phyloP scores from a whole-genome alignment of 2,888 invertebrate species.

The Hedya salicella region DNA sequence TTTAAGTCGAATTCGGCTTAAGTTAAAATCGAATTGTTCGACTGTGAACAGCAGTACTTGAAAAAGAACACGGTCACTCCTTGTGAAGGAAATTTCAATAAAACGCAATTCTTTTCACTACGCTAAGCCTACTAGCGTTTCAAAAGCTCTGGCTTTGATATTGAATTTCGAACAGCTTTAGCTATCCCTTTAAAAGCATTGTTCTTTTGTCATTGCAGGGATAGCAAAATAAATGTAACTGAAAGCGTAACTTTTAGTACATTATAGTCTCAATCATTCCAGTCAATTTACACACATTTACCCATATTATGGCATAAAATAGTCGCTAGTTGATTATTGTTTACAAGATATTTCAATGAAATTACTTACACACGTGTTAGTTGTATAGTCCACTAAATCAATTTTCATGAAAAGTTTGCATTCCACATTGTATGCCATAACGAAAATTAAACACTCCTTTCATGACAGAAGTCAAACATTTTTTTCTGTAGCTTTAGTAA shows the following conservation, averaged over 20 bases:
- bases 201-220: slow-evolving; percentile 16
- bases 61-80: neutral
- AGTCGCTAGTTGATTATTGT: neutral
- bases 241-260: neutral
- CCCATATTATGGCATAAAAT: neutral
- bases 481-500: neutral
- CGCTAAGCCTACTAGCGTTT: neutral
- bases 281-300: neutral
- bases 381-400: slow-evolving; percentile 5
- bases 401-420: slow-evolving; percentile 21
- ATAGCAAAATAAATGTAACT: slow-evolving; percentile 10
- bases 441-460: slow-evolving; percentile 1
- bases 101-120: slow-evolving; percentile 5
- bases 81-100: neutral
- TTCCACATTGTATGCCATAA: slow-evolving; percentile 24
- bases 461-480: slow-evolving; percentile 1
- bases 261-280: neutral
- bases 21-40: neutral
- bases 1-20: neutral
- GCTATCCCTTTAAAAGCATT: slow-evolving; percentile 1
- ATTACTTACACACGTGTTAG: neutral
- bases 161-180: slow-evolving; percentile 20
- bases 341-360: neutral
- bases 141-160: slow-evolving; percentile 11
- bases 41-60: neutral